A percentile compares a stretch with the other conserved stretches of the same genome.
Conservation (phyloP, 2,797 vertebrate genomes). For the Pitangus sulphuratus region DNA sequence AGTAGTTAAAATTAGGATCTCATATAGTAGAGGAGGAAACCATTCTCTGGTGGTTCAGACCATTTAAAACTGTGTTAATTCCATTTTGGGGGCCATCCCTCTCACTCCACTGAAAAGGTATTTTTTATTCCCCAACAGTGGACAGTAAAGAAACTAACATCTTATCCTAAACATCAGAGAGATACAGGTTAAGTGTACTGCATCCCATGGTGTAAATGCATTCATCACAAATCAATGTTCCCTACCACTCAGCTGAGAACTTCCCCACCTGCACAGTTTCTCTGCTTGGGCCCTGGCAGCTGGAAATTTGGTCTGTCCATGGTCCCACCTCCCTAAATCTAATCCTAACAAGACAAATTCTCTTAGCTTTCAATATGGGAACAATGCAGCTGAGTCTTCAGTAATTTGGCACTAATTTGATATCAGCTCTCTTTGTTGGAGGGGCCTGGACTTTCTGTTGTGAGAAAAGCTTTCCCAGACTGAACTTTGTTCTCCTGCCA, state of each 20-base stretch:
- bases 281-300: background rate
- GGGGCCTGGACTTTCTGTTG: background rate
- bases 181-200: background rate
- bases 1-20: background rate
- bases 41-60: background rate
- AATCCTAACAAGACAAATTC: background rate
- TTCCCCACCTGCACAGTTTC: background rate
- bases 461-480: background rate
- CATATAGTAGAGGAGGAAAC: background rate
- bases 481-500: slow-evolving; percentile 38
- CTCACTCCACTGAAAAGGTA: background rate
- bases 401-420: background rate
- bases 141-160: background rate
- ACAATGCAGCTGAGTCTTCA: background rate
- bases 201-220: background rate
- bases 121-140: background rate
- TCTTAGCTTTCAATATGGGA: background rate
- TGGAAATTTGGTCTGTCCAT: background rate
- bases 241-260: background rate
- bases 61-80: background rate
- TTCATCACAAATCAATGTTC: background rate
- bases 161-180: background rate
- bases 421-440: background rate
- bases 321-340: background rate
- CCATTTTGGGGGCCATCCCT: background rate